Conservation (phyloP, 2,113 vertebrate genomes). For the Sakesphorus luctuosus region DNA sequence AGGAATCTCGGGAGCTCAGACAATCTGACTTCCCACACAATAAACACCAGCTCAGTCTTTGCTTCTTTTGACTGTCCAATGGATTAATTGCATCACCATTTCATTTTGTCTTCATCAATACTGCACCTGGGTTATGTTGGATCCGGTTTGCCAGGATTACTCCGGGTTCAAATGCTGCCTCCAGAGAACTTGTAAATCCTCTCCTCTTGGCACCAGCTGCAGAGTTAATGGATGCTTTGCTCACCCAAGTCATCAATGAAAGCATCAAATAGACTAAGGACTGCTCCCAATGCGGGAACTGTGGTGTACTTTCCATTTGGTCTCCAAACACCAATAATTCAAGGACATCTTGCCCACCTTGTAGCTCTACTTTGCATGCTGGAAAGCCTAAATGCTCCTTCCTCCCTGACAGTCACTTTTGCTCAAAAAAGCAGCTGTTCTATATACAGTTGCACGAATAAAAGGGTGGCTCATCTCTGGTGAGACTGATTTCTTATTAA, state of each 20-base stretch:
- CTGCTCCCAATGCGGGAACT: not conserved
- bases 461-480: not conserved
- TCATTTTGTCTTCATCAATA: not conserved
- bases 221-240: not conserved
- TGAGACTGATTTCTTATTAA: not conserved
- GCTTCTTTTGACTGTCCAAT: not conserved
- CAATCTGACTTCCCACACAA: not conserved
- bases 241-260: not conserved
- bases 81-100: not conserved
- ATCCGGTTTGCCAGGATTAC: not conserved
- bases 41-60: not conserved
- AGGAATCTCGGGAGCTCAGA: not conserved
- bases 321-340: not conserved
- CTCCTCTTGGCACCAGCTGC: not conserved
- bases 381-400: not conserved
- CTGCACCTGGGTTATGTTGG: not conserved
- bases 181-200: conserved; percentile 17
- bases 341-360: not conserved
- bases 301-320: accelerated
- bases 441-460: not conserved
- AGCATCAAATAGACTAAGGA: not conserved
- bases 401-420: not conserved
- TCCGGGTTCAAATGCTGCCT: not conserved
- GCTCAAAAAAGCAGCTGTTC: not conserved
- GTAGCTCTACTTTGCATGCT: not conserved